A percentile compares a stretch with the other conserved stretches of the same genome.
Conservation (phyloP, 2,113 vertebrate genomes). For the Diadophis punctatus region DNA sequence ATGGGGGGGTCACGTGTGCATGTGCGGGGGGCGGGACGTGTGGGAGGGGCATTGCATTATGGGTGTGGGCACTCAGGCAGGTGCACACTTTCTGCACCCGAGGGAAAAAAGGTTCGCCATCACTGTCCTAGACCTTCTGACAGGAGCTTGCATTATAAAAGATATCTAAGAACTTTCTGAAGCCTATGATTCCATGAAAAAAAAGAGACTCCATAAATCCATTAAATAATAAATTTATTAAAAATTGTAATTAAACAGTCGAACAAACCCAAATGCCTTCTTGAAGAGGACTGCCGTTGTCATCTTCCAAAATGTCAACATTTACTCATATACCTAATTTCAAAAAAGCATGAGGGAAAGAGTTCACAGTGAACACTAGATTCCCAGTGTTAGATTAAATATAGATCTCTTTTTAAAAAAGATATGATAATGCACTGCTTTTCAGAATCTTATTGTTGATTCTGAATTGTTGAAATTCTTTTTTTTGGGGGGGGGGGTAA, state of each 20-base stretch:
- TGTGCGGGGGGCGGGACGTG: too few relatives aligned
- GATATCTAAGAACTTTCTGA: not conserved
- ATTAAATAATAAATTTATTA: not conserved
- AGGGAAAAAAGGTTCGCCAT: too few relatives aligned
- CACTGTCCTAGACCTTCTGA: too few relatives aligned
- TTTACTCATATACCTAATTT: not conserved
- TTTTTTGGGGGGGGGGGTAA: not conserved
- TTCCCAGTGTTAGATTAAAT: not conserved
- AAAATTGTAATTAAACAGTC: not conserved
- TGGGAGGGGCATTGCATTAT: too few relatives aligned
- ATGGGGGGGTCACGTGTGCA: too few relatives aligned
- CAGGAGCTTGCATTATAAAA: not conserved
- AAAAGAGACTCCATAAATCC: not conserved
- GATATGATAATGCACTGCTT: not conserved
- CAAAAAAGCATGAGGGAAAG: not conserved
- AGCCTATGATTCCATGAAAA: not conserved
- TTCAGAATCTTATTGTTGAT: not conserved
- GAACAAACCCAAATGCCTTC: not conserved
- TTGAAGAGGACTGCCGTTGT: not conserved
- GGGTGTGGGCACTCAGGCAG: too few relatives aligned
- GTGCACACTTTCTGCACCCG: too few relatives aligned
- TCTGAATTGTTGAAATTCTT: not conserved
- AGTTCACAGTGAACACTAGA: not conserved
- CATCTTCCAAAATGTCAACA: not conserved
- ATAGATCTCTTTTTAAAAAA: constrained; percentile 2